phyloP scores from a whole-genome alignment of 2,113 vertebrate genomes.

The Baryphthengus martii region DNA sequence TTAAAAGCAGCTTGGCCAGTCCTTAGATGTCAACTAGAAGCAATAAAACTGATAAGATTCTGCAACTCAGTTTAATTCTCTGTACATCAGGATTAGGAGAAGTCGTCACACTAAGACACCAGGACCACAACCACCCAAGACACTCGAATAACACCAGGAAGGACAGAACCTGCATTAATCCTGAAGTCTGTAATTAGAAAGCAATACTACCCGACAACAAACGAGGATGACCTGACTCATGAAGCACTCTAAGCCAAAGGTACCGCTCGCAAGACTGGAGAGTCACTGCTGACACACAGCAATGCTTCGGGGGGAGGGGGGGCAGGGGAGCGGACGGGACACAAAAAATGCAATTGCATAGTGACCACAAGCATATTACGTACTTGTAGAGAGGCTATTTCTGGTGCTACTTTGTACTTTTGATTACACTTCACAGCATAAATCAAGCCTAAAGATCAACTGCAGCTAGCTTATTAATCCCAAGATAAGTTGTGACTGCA shows the following conservation, averaged over 20 bases:
- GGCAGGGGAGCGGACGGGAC: too few relatives aligned
- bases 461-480: background rate
- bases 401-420: background rate
- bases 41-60: background rate
- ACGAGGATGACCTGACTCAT: background rate
- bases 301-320: background rate
- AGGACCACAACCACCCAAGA: background rate
- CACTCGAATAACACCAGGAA: background rate
- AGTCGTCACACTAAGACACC: background rate
- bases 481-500: background rate
- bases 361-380: accelerated
- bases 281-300: background rate
- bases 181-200: background rate
- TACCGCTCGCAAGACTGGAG: background rate
- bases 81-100: background rate
- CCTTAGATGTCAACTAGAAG: background rate
- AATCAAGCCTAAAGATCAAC: background rate
- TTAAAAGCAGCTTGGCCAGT: background rate
- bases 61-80: background rate
- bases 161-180: background rate
- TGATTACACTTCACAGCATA: background rate
- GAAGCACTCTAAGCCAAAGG: background rate
- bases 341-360: background rate
- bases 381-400: background rate
- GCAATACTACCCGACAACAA: background rate